phyloP scores from a whole-genome alignment of 2,113 vertebrate species.

The Misgurnus anguillicaudatus region DNA sequence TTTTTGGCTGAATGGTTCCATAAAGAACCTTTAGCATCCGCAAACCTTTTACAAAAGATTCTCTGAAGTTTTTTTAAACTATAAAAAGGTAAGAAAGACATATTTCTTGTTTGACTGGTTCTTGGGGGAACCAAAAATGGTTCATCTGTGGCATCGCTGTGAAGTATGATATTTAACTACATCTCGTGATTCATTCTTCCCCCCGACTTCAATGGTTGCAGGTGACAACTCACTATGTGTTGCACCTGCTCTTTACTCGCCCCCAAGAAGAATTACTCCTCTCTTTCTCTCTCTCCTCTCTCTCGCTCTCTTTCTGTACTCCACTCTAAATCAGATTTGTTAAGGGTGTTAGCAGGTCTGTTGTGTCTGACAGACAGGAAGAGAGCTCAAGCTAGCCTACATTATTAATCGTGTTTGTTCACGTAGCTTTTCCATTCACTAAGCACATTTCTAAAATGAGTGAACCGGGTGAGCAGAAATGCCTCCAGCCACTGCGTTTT shows the following conservation, averaged over 20 bases:
- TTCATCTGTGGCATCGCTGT: background rate
- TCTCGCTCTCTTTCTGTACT: conserved; percentile 27
- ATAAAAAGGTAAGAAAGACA: too few relatives aligned
- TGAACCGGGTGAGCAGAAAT: conserved; percentile 12
- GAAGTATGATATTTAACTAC: background rate
- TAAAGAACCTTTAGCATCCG: too few relatives aligned
- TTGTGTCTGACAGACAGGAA: conserved; percentile 44
- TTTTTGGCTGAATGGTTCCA: too few relatives aligned
- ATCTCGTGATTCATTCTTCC: background rate
- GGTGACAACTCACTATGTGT: background rate
- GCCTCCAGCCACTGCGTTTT: conserved; percentile 43
- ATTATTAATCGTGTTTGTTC: conserved; percentile 59
- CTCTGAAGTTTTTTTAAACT: too few relatives aligned
- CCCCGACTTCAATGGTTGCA: background rate
- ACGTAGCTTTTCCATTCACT: conserved; percentile 49
- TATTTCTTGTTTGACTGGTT: too few relatives aligned
- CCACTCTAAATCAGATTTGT: conserved; percentile 52
- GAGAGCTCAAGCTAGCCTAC: conserved; percentile 33
- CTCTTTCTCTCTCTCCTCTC: background rate
- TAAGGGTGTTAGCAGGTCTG: conserved; percentile 53
- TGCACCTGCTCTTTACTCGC: conserved; percentile 6
- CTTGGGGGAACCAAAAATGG: too few relatives aligned
- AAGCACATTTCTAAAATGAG: conserved; percentile 45
- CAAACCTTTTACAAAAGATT: too few relatives aligned
- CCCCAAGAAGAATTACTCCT: background rate